Evolutionary conservation across 2,888 invertebrate genomes (phyloP).

Genomic region (Tetrapedia diversipes): DNA sequence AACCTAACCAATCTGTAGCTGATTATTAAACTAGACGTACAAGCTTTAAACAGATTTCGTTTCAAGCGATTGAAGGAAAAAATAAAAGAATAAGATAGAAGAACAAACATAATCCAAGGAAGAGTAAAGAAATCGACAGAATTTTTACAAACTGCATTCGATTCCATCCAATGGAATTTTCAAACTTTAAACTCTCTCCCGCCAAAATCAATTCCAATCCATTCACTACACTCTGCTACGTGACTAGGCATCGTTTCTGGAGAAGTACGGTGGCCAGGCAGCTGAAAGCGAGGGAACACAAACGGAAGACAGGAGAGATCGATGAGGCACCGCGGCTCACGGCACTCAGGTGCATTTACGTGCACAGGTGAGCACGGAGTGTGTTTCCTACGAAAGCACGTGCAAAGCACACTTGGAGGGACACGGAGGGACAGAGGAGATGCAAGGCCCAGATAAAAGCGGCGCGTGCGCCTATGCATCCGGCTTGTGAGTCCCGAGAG

Average conservation of each 20-base stretch:
- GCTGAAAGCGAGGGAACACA: conserved; percentile 26
- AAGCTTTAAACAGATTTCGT: no score
- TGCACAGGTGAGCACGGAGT: conserved; percentile 52
- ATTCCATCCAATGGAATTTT: not conserved
- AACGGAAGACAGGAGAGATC: conserved; percentile 48
- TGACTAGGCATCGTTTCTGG: not conserved
- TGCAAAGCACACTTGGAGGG: conserved; percentile 25
- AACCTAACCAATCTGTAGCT: no score
- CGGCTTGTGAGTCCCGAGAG: conserved; percentile 55
- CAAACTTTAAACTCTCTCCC: not conserved
- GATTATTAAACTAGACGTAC: not conserved
- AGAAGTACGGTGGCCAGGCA: not conserved
- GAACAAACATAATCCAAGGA: no score
- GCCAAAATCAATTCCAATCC: not conserved
- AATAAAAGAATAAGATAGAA: conserved; percentile 3
- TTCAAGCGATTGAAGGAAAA: conserved; percentile 41
- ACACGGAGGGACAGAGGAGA: conserved; percentile 20
- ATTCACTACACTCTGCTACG: not conserved
- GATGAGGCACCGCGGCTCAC: conserved; percentile 38
- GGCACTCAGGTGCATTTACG: conserved; percentile 39
- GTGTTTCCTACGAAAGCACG: conserved; percentile 52
- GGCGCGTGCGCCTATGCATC: conserved; percentile 66
- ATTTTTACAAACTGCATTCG: no score
- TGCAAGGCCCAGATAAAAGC: conserved; percentile 65
- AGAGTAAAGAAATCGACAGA: no score